Percentiles rank a stretch among this genome's conserved stretches.
These are phyloP conservation scores for Acromyrmex echinatior DNA, from an alignment of 1,140 invertebrate species.

Conservation along the genomic window DNA sequence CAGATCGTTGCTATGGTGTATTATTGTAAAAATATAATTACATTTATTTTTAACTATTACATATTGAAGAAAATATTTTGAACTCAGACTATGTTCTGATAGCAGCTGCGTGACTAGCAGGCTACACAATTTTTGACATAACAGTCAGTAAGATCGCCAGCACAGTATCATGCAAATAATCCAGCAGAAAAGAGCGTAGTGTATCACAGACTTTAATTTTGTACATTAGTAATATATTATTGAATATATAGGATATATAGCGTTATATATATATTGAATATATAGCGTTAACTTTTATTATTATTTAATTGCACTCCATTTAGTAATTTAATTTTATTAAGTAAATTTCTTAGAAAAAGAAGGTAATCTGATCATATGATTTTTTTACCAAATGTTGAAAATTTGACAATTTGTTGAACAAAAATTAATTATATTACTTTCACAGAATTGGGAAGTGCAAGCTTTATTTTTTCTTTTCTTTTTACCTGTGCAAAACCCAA, in stretches of 20 bases:
- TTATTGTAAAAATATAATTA: too few species aligned
- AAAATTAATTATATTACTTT: neutral
- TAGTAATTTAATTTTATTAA: neutral
- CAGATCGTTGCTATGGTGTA: too few species aligned
- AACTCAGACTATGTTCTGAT: too few species aligned
- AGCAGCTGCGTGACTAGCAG: too few species aligned
- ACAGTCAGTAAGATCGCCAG: too few species aligned
- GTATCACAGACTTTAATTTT: neutral
- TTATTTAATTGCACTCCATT: neutral
- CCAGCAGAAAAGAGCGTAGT: too few species aligned
- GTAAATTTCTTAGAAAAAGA: neutral
- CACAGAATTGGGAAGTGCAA: neutral
- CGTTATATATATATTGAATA: neutral
- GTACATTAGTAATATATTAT: neutral
- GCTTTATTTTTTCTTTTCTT: neutral
- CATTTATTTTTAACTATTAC: too few species aligned
- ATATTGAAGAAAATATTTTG: too few species aligned
- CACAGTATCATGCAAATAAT: too few species aligned
- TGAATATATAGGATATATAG: neutral
- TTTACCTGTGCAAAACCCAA: conserved; percentile 91
- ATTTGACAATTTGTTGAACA: neutral
- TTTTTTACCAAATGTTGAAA: neutral
- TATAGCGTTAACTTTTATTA: neutral
- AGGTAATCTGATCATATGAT: neutral
- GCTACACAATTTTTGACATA: too few species aligned